Conservation (phyloP, 2,888 invertebrate genomes). For the Proisotoma minuta region DNA sequence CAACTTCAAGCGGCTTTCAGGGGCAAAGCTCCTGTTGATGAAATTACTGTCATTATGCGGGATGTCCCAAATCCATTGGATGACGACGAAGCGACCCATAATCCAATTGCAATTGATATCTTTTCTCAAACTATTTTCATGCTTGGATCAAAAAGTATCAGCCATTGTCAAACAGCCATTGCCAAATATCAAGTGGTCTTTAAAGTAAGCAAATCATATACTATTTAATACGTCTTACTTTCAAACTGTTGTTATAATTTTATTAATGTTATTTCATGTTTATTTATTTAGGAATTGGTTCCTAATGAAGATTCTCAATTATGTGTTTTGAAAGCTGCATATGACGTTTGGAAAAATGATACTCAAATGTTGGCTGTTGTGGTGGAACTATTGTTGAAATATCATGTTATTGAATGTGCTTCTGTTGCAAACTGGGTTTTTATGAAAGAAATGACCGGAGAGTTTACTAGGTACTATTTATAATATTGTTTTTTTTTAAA, state of each 20-base stretch:
- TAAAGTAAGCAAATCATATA: constrained; percentile 69
- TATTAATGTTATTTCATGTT: too few species aligned
- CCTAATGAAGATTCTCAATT: constrained; percentile 94
- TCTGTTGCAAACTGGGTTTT: constrained; percentile 98
- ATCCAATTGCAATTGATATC: constrained; percentile 91
- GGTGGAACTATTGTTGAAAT: constrained; percentile 94
- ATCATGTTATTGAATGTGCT: constrained; percentile 92
- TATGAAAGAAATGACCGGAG: constrained; percentile 83
- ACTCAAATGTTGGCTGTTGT: constrained; percentile 89
- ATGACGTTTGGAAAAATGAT: constrained; percentile 82
- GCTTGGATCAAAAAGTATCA: constrained; percentile 93
- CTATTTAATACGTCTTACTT: background rate
- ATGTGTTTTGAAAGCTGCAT: constrained; percentile 83
- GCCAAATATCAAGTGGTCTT: constrained; percentile 91
- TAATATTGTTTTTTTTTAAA: background rate
- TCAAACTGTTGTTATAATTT: too few species aligned
- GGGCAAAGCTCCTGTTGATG: constrained; percentile 80
- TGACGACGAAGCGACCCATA: constrained; percentile 70
- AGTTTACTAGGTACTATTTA: constrained; percentile 70
- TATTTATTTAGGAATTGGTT: constrained; percentile 67
- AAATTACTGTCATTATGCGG: constrained; percentile 77
- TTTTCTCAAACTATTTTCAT: constrained; percentile 93
- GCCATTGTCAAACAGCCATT: constrained; percentile 97
- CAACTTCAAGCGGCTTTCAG: constrained; percentile 80
- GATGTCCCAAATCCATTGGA: constrained; percentile 75